These are phyloP conservation scores for Actenoides lindsayi DNA, from an alignment of 2,113 vertebrate species.

Conservation along the genomic window DNA sequence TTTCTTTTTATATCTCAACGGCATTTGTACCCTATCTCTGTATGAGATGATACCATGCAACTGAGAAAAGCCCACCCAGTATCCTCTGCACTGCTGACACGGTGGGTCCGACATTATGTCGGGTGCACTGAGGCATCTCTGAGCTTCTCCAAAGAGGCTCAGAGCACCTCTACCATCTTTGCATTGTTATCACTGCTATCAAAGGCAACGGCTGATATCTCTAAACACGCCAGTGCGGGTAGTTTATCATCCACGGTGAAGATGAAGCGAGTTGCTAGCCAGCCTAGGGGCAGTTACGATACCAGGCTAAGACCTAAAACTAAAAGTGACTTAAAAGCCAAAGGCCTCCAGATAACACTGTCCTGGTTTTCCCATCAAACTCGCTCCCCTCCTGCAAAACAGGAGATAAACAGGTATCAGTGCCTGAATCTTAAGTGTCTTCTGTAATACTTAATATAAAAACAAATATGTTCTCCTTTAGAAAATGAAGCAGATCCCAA, in stretches of 20 bases:
- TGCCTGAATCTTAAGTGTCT: conserved; percentile 54
- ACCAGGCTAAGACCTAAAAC: not conserved
- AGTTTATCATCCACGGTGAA: not conserved
- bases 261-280: not conserved
- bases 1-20: not conserved
- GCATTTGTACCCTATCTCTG: not conserved
- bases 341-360: not conserved
- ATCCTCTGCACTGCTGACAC: fast-evolving
- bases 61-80: not conserved
- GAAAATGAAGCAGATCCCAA: conserved; percentile 67
- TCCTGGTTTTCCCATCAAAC: not conserved
- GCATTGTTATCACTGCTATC: not conserved
- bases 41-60: not conserved
- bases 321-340: not conserved
- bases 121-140: not conserved
- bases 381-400: not conserved
- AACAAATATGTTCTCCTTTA: conserved; percentile 58
- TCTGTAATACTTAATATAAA: conserved; percentile 64
- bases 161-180: not conserved
- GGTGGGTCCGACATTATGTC: fast-evolving
- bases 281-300: not conserved
- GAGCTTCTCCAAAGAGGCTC: not conserved
- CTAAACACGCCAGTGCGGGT: not conserved
- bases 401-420: conserved; percentile 26
- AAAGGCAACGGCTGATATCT: not conserved